Percentiles rank a stretch among this genome's conserved stretches.
Evolutionary conservation across 2,888 invertebrate species (phyloP).

Genomic region (Polyommatus iphigenia): DNA sequence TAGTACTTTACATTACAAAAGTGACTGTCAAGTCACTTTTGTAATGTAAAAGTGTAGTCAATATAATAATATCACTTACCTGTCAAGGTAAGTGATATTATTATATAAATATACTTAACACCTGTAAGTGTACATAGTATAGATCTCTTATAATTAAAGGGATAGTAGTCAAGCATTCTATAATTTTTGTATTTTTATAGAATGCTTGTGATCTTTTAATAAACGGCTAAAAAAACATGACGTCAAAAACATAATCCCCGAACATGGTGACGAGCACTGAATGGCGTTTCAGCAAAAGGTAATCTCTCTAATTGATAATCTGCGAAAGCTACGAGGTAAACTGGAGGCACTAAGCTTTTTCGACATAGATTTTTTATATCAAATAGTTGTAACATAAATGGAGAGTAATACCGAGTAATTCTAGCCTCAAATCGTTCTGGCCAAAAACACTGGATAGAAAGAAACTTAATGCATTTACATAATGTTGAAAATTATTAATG

Average conservation of each 20-base stretch:
- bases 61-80: no score
- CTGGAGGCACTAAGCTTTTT: background rate
- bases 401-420: background rate
- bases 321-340: background rate
- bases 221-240: background rate
- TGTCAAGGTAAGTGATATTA: no score
- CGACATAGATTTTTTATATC: background rate
- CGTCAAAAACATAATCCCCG: background rate
- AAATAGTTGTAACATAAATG: background rate
- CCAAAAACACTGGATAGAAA: no score
- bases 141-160: background rate
- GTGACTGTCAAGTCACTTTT: no score
- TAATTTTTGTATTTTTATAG: background rate
- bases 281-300: background rate
- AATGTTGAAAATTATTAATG: no score
- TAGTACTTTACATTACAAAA: no score
- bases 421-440: no score
- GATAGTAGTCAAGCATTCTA: background rate
- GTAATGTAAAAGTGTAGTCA: no score
- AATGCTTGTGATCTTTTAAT: background rate
- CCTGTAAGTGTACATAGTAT: background rate
- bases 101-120: no score
- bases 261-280: background rate
- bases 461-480: no score
- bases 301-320: conserved; percentile 21